phyloP scores from a whole-genome alignment of 2,888 invertebrate genomes.

The Mimumesa dahlbomi region DNA sequence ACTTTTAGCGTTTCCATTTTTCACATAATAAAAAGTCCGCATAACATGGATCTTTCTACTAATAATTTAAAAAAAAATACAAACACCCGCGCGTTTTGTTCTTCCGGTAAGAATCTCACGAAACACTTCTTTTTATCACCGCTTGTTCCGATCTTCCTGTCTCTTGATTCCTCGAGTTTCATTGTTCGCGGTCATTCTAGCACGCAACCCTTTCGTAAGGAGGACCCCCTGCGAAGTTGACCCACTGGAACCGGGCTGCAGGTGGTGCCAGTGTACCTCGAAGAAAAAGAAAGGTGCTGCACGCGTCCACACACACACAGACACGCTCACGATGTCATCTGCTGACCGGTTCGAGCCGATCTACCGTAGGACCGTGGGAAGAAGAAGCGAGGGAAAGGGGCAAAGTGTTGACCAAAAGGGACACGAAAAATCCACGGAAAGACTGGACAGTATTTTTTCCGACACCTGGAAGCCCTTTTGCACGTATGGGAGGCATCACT shows the following conservation, averaged over 20 bases:
- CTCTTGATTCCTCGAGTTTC: conserved; percentile 18
- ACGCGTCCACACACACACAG: neutral
- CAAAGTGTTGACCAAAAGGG: conserved; percentile 27
- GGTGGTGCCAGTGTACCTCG: conserved; percentile 61
- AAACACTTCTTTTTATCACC: neutral
- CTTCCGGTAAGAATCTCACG: neutral
- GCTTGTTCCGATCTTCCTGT: neutral
- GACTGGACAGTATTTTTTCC: conserved; percentile 31
- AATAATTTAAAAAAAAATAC: too few species aligned
- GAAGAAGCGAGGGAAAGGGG: conserved; percentile 50
- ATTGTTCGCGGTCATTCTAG: conserved; percentile 27
- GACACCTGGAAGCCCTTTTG: neutral
- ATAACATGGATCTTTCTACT: too few species aligned
- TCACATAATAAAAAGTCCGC: too few species aligned
- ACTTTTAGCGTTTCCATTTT: too few species aligned
- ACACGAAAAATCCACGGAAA: neutral
- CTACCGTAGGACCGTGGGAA: conserved; percentile 77
- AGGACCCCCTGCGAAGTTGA: conserved; percentile 64
- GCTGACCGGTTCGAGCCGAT: conserved; percentile 73
- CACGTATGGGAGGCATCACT: too few species aligned
- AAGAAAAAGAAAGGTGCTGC: conserved; percentile 17
- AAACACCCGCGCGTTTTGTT: neutral
- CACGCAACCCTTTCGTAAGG: conserved; percentile 56
- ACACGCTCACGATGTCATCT: conserved; percentile 64
- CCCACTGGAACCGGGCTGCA: conserved; percentile 62